phyloP scores from a whole-genome alignment of 2,797 vertebrate genomes.

The Betta splendens region DNA sequence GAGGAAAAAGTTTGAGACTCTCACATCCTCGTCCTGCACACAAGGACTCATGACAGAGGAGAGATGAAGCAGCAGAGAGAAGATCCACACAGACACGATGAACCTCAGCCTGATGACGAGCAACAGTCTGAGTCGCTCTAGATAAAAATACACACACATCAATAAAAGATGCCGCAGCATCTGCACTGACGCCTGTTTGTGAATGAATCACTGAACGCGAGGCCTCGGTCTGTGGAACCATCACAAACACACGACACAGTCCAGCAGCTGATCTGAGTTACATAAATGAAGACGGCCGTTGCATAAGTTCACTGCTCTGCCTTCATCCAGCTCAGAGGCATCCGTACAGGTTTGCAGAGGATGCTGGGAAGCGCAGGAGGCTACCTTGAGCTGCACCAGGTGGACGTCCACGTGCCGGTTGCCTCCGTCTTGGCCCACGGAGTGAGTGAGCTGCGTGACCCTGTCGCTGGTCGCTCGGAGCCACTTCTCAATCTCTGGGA shows the following conservation, averaged over 20 bases:
- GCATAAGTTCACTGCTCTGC: too few species aligned
- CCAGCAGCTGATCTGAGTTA: too few species aligned
- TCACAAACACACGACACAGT: too few species aligned
- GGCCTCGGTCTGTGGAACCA: neutral
- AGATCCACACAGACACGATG: neutral
- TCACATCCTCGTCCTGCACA: too few species aligned
- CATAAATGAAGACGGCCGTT: too few species aligned
- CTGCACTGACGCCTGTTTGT: neutral
- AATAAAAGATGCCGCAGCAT: conserved; percentile 13
- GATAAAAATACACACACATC: conserved; percentile 30
- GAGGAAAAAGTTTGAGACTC: too few species aligned
- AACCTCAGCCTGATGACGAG: neutral
- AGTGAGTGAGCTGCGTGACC: conserved; percentile 92
- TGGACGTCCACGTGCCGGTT: conserved; percentile 95
- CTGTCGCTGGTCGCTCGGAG: conserved; percentile 88
- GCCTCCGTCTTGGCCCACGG: conserved; percentile 89
- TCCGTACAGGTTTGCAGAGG: too few species aligned
- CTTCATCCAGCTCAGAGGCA: too few species aligned
- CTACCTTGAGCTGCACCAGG: conserved; percentile 96
- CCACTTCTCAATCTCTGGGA: conserved; percentile 98
- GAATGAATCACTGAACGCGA: neutral
- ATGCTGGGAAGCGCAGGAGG: too few species aligned
- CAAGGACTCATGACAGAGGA: too few species aligned
- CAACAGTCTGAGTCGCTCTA: conserved; percentile 35
- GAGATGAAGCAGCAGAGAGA: neutral